Percentiles rank a stretch among this genome's conserved stretches.
Evolutionary conservation across 1,140 invertebrate genomes (phyloP).

Genomic region (Drosophila pallidifrons): DNA sequence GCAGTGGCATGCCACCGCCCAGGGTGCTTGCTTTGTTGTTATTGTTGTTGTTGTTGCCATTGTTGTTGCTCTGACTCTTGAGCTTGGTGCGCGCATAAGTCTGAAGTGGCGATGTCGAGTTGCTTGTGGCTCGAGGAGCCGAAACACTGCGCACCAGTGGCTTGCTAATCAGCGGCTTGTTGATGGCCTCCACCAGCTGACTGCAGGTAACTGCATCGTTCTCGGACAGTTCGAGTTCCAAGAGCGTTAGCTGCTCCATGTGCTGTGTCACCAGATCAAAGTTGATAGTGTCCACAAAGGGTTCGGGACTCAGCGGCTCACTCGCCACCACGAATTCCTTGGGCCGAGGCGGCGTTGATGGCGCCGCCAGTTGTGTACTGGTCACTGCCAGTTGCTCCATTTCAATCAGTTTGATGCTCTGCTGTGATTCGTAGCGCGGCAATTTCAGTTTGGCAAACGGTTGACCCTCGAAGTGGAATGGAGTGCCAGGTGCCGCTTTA

Average conservation of each 20-base stretch:
- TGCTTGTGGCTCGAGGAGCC: constrained; percentile 58
- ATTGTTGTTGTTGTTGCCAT: constrained; percentile 6
- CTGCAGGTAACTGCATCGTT: not conserved
- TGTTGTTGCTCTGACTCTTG: constrained; percentile 53
- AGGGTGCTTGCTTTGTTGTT: constrained; percentile 66
- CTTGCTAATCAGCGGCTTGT: constrained; percentile 73
- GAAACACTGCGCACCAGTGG: constrained; percentile 72
- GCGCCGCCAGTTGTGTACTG: constrained; percentile 51
- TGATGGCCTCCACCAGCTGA: constrained; percentile 70
- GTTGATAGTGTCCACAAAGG: constrained; percentile 69
- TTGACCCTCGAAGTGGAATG: constrained; percentile 64
- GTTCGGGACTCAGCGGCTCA: constrained; percentile 66
- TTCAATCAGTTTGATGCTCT: constrained; percentile 74
- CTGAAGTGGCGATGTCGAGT: constrained; percentile 56
- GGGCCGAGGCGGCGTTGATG: constrained; percentile 31
- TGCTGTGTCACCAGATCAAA: constrained; percentile 71
- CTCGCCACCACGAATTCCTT: constrained; percentile 74
- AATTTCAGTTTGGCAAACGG: constrained; percentile 62
- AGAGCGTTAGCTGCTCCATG: constrained; percentile 60
- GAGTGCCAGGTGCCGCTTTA: constrained; percentile 49
- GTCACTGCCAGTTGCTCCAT: constrained; percentile 76
- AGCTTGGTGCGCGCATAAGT: constrained; percentile 76
- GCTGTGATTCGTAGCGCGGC: constrained; percentile 59
- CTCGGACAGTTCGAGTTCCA: constrained; percentile 50
- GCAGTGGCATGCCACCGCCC: constrained; percentile 60